Percentiles rank a stretch among this genome's conserved stretches.
These are phyloP conservation scores for Atlantisia rogersi DNA, from an alignment of 2,113 vertebrate genomes.

Conservation along the genomic window DNA sequence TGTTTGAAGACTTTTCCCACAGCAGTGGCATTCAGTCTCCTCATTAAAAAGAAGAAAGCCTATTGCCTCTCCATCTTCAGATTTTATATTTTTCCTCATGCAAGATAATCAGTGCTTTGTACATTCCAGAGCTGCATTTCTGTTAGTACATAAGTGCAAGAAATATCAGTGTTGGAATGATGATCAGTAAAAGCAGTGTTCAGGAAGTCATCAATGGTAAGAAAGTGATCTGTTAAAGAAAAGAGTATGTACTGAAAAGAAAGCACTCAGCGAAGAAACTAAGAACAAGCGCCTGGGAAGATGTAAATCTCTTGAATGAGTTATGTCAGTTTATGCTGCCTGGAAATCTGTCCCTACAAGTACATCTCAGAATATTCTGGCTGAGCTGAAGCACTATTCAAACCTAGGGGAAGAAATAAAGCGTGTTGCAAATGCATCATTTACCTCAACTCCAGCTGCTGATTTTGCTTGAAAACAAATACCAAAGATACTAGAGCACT, in stretches of 20 bases:
- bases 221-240: constrained; percentile 39
- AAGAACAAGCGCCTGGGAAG: not conserved
- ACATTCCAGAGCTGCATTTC: not conserved
- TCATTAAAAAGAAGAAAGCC: not conserved
- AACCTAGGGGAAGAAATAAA: constrained; percentile 14
- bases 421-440: not conserved
- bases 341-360: not conserved
- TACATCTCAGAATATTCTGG: constrained; percentile 10
- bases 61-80: not conserved
- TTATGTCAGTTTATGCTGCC: not conserved
- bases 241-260: not conserved
- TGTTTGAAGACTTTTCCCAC: not conserved
- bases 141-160: not conserved
- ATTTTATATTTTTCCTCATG: not conserved
- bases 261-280: not conserved
- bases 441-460: not conserved
- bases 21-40: not conserved
- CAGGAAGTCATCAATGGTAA: not conserved
- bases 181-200: not conserved
- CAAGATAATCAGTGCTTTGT: not conserved
- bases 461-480: constrained; percentile 18
- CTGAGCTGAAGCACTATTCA: constrained; percentile 11
- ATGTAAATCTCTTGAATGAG: not conserved
- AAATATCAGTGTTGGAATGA: not conserved
- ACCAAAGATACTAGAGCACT: not conserved